phyloP scores from a whole-genome alignment of 2,797 vertebrate genomes.

The Bufotes viridis region DNA sequence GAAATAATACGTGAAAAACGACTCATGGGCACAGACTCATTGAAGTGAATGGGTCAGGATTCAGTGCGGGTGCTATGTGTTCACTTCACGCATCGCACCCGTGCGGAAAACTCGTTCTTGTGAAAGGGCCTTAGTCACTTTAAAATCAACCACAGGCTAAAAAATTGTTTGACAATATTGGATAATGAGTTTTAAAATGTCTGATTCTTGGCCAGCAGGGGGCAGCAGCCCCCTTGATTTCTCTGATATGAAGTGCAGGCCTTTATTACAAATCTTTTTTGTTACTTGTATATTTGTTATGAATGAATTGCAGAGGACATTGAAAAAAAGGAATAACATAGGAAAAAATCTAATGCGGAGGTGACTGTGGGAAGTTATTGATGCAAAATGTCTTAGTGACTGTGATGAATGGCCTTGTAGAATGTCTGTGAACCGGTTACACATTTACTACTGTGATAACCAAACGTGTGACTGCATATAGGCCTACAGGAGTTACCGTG shows the following conservation, averaged over 20 bases:
- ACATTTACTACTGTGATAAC: not conserved
- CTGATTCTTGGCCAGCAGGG: not conserved
- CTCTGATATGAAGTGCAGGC: not conserved
- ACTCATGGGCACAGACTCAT: no score
- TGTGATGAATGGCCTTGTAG: not conserved
- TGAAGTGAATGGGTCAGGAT: no score
- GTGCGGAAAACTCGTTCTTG: no score
- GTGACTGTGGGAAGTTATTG: not conserved
- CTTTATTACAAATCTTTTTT: not conserved
- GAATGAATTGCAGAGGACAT: not conserved
- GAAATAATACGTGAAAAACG: no score
- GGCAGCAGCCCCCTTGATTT: not conserved
- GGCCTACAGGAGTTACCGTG: not conserved
- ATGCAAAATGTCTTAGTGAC: not conserved
- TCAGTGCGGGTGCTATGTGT: no score
- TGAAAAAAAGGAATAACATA: not conserved
- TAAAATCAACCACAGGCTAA: no score
- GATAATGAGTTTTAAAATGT: not conserved
- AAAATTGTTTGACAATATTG: no score
- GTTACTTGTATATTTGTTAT: not conserved
- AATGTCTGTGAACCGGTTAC: not conserved
- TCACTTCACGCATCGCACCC: no score
- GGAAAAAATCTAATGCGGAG: not conserved
- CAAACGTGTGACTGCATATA: conserved; percentile 8
- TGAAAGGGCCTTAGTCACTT: no score